A percentile compares a stretch with the other conserved stretches of the same genome.
These are phyloP conservation scores for Protobothrops flavoviridis DNA, from an alignment of 2,113 vertebrate genomes.

Conservation along the genomic window DNA sequence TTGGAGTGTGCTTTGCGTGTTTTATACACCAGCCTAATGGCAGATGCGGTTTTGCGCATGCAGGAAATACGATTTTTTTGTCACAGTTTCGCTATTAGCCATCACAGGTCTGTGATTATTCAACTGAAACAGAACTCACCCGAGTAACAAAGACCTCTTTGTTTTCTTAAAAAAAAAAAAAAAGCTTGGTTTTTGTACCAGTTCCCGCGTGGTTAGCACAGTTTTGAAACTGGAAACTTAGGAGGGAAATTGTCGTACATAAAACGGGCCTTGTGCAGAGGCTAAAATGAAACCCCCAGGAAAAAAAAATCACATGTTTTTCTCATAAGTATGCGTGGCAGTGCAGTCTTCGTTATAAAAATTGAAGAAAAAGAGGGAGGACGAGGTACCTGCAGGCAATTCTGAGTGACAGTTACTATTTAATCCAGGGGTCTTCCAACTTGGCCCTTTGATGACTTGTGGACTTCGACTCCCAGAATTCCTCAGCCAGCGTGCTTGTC, in stretches of 20 bases:
- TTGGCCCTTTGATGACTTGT: too few relatives aligned
- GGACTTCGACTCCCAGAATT: too few relatives aligned
- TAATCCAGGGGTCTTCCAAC: neutral
- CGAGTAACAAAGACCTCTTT: neutral
- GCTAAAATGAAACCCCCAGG: neutral
- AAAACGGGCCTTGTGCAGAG: neutral
- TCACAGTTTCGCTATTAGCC: neutral
- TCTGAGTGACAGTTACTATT: neutral
- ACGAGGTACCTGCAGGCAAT: neutral
- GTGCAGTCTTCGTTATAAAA: neutral
- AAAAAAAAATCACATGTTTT: neutral
- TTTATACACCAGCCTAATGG: neutral
- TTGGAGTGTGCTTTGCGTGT: neutral
- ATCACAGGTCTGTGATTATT: neutral
- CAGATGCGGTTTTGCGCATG: neutral
- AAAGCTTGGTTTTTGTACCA: neutral
- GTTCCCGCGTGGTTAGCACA: neutral
- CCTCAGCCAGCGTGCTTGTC: too few relatives aligned
- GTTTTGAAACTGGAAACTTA: neutral
- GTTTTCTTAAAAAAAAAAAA: neutral
- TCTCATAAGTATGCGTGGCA: neutral
- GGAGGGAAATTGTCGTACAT: neutral
- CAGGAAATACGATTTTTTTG: neutral
- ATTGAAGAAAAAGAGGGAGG: neutral
- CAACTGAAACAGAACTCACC: neutral